Conservation (phyloP, 2,888 invertebrate species). For the Limnephilus marmoratus region DNA sequence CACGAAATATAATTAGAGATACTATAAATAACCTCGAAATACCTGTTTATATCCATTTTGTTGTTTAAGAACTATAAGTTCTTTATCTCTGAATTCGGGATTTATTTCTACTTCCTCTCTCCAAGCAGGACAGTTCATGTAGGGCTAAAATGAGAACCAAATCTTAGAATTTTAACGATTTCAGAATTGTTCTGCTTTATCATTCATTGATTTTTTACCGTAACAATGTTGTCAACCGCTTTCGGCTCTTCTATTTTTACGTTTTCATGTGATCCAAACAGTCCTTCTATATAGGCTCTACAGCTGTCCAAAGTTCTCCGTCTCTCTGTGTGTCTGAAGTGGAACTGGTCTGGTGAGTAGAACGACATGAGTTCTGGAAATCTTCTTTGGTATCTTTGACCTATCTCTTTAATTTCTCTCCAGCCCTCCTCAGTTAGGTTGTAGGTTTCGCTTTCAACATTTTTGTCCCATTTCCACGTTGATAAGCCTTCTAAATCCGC, state of each 20-base stretch:
- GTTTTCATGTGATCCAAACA: slow-evolving; percentile 69
- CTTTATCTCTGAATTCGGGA: not conserved
- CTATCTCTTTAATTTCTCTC: slow-evolving; percentile 83
- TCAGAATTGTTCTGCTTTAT: not conserved
- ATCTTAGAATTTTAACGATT: not conserved
- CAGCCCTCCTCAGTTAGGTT: slow-evolving; percentile 79
- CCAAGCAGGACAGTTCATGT: not conserved
- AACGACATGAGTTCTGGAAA: slow-evolving; percentile 77
- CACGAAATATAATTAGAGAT: not conserved
- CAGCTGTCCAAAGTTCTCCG: slow-evolving; percentile 80
- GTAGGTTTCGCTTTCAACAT: slow-evolving; percentile 77
- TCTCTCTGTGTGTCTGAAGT: slow-evolving; percentile 81
- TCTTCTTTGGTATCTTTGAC: slow-evolving; percentile 77
- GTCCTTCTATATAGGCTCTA: slow-evolving; percentile 79
- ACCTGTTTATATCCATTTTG: not conserved
- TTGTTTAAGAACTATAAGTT: not conserved
- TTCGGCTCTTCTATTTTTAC: slow-evolving; percentile 53
- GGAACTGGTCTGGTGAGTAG: slow-evolving; percentile 72
- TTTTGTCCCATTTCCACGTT: slow-evolving; percentile 82
- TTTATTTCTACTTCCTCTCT: not conserved
- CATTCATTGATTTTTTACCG: not conserved
- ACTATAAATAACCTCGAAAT: not conserved
- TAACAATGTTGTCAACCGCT: not conserved
- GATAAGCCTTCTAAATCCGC: slow-evolving; percentile 80
- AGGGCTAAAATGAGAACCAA: not conserved